A percentile compares a stretch with the other conserved stretches of the same genome.
Evolutionary conservation across 30 jellyfish, hydroid and myxozoan genomes (phyloP).

Genomic region (Rhopilema esculentum): DNA sequence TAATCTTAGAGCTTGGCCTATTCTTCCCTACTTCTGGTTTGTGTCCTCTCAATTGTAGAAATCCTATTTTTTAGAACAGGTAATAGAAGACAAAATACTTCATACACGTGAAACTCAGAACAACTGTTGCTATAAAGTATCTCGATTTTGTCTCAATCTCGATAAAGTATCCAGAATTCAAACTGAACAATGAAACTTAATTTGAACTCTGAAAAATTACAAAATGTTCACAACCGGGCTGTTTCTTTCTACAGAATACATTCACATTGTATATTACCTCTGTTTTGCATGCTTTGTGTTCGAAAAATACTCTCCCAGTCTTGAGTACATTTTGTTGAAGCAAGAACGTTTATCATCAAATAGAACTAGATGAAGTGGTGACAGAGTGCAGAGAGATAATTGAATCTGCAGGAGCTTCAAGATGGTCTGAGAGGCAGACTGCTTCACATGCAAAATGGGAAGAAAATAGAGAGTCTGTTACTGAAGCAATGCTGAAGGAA

Average conservation of each 20-base stretch:
- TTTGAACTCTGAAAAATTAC: not conserved
- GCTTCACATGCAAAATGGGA: slow-evolving; percentile 20
- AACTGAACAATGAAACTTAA: not conserved
- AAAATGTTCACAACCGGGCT: not conserved
- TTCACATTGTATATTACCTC: not conserved
- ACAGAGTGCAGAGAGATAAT: not conserved
- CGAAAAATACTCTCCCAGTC: not conserved
- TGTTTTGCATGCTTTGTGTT: not conserved
- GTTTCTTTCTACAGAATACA: not conserved
- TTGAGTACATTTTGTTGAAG: not conserved
- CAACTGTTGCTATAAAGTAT: not conserved
- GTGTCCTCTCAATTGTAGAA: not conserved
- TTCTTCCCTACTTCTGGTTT: not conserved
- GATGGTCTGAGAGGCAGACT: not conserved
- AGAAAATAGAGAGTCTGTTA: not conserved
- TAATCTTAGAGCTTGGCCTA: not conserved
- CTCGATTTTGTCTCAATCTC: not conserved
- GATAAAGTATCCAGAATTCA: not conserved
- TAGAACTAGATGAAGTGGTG: not conserved
- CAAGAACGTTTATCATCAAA: not conserved
- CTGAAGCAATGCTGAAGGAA: slow-evolving; percentile 25
- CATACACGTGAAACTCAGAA: not conserved
- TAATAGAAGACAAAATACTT: not conserved
- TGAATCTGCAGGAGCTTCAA: not conserved
- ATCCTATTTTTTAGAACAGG: not conserved